Evolutionary conservation across 2,797 vertebrate species (phyloP).

Genomic region (Alca torda): DNA sequence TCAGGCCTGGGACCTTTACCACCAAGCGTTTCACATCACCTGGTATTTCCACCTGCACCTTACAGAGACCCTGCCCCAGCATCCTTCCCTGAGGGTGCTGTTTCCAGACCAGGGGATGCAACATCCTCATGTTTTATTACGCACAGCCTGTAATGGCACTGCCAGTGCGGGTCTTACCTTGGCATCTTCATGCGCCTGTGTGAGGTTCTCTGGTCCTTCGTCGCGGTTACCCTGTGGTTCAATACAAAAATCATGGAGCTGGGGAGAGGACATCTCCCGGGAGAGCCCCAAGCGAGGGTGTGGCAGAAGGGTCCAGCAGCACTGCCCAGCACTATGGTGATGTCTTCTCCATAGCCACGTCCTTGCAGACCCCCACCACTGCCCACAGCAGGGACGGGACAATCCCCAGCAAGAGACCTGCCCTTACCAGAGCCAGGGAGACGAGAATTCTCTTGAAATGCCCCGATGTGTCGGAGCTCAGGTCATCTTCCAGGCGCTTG

Average conservation of each 20-base stretch:
- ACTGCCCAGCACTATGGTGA: neutral
- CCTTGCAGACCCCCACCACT: neutral
- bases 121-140: neutral
- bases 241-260: neutral
- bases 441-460: constrained; percentile 92
- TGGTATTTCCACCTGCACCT: neutral
- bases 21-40: neutral
- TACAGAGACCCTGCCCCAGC: neutral
- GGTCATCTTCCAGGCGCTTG: constrained; percentile 87
- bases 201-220: constrained; percentile 82
- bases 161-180: constrained; percentile 77
- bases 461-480: constrained; percentile 93
- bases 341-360: neutral
- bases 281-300: neutral
- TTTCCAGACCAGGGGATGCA: neutral
- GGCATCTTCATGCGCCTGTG: constrained; percentile 84
- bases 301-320: neutral
- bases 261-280: neutral
- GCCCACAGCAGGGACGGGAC: neutral
- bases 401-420: neutral
- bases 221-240: constrained; percentile 88
- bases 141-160: neutral
- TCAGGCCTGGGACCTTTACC: neutral
- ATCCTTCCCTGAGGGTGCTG: neutral
- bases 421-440: constrained; percentile 89